phyloP scores from a whole-genome alignment of 2,113 vertebrate genomes.

The Peromyscus polionotus region DNA sequence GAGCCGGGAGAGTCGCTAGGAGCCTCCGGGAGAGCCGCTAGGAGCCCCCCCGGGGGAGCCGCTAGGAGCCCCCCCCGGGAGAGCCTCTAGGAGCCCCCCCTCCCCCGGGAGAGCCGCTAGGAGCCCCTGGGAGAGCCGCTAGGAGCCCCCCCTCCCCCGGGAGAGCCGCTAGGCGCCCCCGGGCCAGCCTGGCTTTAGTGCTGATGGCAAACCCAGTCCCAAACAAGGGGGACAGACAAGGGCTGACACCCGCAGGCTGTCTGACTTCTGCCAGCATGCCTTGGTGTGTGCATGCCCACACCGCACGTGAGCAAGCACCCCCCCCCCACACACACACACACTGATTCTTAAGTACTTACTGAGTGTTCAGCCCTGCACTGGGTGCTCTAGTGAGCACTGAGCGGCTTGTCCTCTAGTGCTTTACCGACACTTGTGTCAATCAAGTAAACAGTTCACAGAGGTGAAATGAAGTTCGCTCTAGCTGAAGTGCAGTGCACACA shows the following conservation, averaged over 20 bases:
- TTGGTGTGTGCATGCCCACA: neutral
- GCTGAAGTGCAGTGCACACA: neutral
- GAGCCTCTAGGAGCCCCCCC: neutral
- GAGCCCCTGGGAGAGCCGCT: neutral
- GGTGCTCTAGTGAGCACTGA: too few species aligned
- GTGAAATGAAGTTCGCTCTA: too few species aligned
- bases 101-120: neutral
- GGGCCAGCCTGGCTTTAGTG: neutral
- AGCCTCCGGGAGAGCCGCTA: neutral
- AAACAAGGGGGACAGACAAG: neutral
- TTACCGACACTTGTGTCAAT: fast-evolving
- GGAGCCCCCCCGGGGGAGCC: too few species aligned
- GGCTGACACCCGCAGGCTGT: neutral
- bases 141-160: too few species aligned
- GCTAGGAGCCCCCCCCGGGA: too few species aligned
- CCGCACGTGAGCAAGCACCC: neutral
- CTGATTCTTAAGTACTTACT: fast-evolving
- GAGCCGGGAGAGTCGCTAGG: neutral
- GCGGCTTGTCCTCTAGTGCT: too few species aligned
- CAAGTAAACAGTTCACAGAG: neutral
- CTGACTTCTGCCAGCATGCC: neutral
- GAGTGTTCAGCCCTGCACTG: fast-evolving
- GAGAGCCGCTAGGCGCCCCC: neutral
- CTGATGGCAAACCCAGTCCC: neutral
- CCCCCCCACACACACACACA: neutral